A percentile compares a stretch with the other conserved stretches of the same genome.
Evolutionary conservation across 2,888 invertebrate species (phyloP).

Genomic region (Rhamphomyia laevipes): DNA sequence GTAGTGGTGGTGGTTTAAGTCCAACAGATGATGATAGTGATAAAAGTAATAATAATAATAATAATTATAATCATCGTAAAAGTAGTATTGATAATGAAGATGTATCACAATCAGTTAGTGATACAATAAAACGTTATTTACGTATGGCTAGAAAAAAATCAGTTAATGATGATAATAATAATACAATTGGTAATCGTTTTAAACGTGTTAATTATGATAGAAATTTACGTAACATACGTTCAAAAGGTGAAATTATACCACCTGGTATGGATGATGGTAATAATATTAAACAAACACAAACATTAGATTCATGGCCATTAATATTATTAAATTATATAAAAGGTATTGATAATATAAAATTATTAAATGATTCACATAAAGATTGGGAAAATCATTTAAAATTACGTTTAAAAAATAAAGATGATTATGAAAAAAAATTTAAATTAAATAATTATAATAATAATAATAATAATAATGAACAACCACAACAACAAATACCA

Average conservation of each 20-base stretch:
- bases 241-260: slow-evolving; percentile 61
- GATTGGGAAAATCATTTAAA: slow-evolving; percentile 25
- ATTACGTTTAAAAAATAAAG: slow-evolving; percentile 23
- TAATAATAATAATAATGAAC: background rate
- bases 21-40: slow-evolving; percentile 26
- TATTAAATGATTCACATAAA: slow-evolving; percentile 24
- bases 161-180: slow-evolving; percentile 62
- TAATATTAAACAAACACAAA: slow-evolving; percentile 59
- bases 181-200: slow-evolving; percentile 55
- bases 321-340: slow-evolving; percentile 41
- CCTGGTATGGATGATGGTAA: slow-evolving; percentile 68
- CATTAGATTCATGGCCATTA: slow-evolving; percentile 63
- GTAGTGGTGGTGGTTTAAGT: slow-evolving; percentile 19
- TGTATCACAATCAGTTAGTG: slow-evolving; percentile 75
- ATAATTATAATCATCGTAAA: slow-evolving; percentile 42
- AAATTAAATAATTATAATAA: too few species aligned
- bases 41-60: slow-evolving; percentile 18
- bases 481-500: slow-evolving; percentile 1
- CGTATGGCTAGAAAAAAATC: slow-evolving; percentile 82
- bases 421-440: slow-evolving; percentile 22
- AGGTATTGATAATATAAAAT: slow-evolving; percentile 22
- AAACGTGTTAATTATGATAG: slow-evolving; percentile 81
- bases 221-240: slow-evolving; percentile 70
- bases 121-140: slow-evolving; percentile 74
- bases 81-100: slow-evolving; percentile 76